phyloP scores from a whole-genome alignment of 2,797 vertebrate genomes.

The Manis pentadactyla region DNA sequence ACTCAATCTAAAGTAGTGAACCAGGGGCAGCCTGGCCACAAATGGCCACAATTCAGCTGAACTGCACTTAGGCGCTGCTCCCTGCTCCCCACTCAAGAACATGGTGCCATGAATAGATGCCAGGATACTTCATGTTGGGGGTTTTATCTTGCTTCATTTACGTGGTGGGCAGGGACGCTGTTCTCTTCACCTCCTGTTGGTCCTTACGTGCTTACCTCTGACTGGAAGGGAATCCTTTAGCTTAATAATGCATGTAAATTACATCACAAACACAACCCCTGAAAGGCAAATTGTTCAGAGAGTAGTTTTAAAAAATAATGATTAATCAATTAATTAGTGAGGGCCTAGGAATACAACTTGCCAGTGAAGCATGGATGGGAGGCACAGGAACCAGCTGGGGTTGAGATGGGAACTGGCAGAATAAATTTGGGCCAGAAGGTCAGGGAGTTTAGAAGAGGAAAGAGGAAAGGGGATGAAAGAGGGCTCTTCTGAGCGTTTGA shows the following conservation, averaged over 20 bases:
- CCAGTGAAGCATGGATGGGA: not conserved
- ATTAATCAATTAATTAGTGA: not conserved
- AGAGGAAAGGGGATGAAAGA: not conserved
- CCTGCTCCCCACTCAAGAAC: too few relatives aligned
- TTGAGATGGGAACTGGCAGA: not conserved
- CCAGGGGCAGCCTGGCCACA: too few relatives aligned
- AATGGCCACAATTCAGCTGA: too few relatives aligned
- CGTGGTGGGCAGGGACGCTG: not conserved
- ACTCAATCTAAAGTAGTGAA: too few relatives aligned
- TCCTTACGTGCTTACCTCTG: not conserved
- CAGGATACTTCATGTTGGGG: not conserved
- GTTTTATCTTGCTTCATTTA: not conserved
- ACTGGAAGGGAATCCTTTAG: too few relatives aligned
- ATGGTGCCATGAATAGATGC: not conserved
- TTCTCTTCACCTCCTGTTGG: not conserved
- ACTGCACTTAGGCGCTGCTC: too few relatives aligned
- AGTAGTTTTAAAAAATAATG: not conserved
- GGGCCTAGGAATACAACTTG: too few relatives aligned
- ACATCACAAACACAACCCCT: too few relatives aligned
- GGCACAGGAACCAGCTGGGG: not conserved
- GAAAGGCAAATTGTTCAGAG: too few relatives aligned
- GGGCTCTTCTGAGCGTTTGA: too few relatives aligned
- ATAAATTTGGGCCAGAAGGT: not conserved
- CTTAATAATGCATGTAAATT: too few relatives aligned
- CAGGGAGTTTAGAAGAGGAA: not conserved